These are phyloP conservation scores for Agonopterix heracliana DNA, from an alignment of 2,888 invertebrate genomes.

Conservation along the genomic window DNA sequence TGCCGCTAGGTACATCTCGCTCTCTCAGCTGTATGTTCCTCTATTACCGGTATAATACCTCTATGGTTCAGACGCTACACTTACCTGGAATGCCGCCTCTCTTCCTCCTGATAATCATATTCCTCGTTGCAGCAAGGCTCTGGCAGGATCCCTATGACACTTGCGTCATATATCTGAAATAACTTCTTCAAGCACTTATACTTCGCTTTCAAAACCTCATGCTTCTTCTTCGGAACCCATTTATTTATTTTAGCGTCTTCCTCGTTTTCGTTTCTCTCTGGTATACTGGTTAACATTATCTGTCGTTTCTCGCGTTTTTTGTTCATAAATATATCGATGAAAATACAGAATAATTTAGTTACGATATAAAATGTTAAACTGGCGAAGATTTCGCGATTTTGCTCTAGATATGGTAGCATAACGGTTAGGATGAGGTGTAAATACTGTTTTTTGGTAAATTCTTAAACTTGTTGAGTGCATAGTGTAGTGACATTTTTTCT, in stretches of 20 bases:
- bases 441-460: slow-evolving; percentile 20
- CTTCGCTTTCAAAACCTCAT: slow-evolving; percentile 63
- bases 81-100: slow-evolving; percentile 6
- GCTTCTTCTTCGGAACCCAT: slow-evolving; percentile 68
- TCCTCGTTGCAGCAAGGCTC: slow-evolving; percentile 15
- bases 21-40: too few species aligned
- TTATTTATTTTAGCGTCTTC: slow-evolving; percentile 35
- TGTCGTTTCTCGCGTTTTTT: slow-evolving; percentile 33
- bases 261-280: slow-evolving; percentile 44
- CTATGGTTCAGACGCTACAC: background rate
- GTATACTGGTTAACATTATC: slow-evolving; percentile 40
- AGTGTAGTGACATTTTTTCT: slow-evolving; percentile 44
- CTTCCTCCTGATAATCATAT: slow-evolving; percentile 6
- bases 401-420: slow-evolving; percentile 18
- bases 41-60: too few species aligned
- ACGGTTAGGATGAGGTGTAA: slow-evolving; percentile 13
- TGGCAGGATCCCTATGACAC: slow-evolving; percentile 52
- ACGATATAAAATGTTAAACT: slow-evolving; percentile 42
- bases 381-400: slow-evolving; percentile 49
- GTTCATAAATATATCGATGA: slow-evolving; percentile 15
- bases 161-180: slow-evolving; percentile 65
- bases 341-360: slow-evolving; percentile 43
- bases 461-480: slow-evolving; percentile 25
- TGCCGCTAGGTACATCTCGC: too few species aligned
- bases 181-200: slow-evolving; percentile 66